Evolutionary conservation across 2,888 invertebrate species (phyloP), one percentile per base, ranked within the genome.

Genomic region (Drepanosiphum platanoidis): DNA sequence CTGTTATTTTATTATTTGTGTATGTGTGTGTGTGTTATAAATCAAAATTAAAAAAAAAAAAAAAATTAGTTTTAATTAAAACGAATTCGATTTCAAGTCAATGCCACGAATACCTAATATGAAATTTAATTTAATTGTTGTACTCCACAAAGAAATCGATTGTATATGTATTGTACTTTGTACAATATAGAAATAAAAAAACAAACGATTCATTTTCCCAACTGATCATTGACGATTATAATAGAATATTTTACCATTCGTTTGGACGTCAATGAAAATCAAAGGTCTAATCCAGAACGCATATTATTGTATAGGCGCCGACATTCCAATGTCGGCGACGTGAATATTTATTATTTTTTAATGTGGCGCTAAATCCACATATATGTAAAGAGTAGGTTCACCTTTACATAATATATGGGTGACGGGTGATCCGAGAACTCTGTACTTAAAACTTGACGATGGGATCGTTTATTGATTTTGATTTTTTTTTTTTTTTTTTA

Each of bases 41-140:
- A 18, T 52, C 22, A 3, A 52, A 52, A 52, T 22, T 52, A 52
- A 52, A 52, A 13, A 46, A 46, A 46, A 15, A 46, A 46, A 52
- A 52, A 58, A 3, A 4, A 22, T 7, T 3, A n/a, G 7, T 27
- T 61, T 36, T 61, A 61, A 77, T 77, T 77, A 52, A 52, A 77
- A 61, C 42, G 30, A 77, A 77, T 77, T 77, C 27, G 36, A 61
- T 61, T 61, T n/a, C 58, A 11, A 27, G 30, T 72, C 22, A 32
- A 36, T 32, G 36, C 27, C 58, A 61, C 36, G 58, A 36, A 58
- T n/a, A 61, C 8, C 52, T 52, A 22, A 52, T 52, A 52, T 22
- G 58, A 58, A 77, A 77, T 77, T 27, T 34, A 77, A 61, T 77
- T 77, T 58, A 36, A 77, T 61, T 64, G 64, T 64, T 64, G 27